A percentile compares a stretch with the other conserved stretches of the same genome.
These are phyloP conservation scores for Oryzias dopingdopingensis DNA, from an alignment of 2,797 vertebrate genomes.

Conservation along the genomic window DNA sequence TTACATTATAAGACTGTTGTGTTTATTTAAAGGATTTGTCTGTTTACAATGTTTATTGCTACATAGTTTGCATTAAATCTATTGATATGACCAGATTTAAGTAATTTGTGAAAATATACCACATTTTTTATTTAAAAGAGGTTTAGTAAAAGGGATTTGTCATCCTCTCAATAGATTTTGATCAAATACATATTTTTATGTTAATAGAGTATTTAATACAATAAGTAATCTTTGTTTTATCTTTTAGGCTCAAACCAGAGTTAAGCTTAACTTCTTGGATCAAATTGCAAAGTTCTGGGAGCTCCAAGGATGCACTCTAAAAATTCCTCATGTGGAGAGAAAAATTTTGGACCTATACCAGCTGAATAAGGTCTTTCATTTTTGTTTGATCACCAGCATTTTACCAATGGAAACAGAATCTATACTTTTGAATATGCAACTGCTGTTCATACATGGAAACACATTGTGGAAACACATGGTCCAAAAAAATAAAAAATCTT, in stretches of 20 bases:
- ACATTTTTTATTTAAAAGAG: no score
- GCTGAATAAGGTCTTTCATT: slow-evolving; percentile 85
- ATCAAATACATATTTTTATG: not conserved
- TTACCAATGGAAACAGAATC: not conserved
- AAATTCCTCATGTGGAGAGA: slow-evolving; percentile 97
- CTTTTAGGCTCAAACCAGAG: slow-evolving; percentile 92
- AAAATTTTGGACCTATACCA: slow-evolving; percentile 97
- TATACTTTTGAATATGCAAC: not conserved
- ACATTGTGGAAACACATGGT: no score
- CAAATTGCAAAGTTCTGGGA: slow-evolving; percentile 99
- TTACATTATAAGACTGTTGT: no score
- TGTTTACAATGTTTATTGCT: no score
- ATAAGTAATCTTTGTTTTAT: slow-evolving; percentile 3
- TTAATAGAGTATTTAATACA: not conserved
- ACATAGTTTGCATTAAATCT: no score
- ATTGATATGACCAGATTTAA: no score
- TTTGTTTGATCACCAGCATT: not conserved
- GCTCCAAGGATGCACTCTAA: slow-evolving; percentile 94
- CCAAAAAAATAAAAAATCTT: not conserved
- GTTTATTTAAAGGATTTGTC: no score
- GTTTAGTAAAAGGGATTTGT: not conserved
- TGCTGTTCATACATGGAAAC: not conserved
- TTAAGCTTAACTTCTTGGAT: slow-evolving; percentile 97
- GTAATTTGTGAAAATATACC: no score
- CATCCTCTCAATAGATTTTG: not conserved